phyloP scores from a whole-genome alignment of 2,797 vertebrate species.

The Neopelma chrysocephalum region DNA sequence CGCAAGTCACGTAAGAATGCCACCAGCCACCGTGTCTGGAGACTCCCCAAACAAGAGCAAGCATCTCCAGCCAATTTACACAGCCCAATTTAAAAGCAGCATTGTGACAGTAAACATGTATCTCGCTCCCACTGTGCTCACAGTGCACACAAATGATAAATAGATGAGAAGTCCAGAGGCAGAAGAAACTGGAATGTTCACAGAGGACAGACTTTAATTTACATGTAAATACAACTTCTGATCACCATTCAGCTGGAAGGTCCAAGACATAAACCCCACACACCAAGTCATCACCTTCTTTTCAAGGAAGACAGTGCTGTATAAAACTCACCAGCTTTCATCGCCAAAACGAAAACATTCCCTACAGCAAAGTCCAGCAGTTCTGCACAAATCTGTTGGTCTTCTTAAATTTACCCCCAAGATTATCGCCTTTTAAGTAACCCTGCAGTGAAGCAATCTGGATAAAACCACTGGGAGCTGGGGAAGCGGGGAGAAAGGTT shows the following conservation, averaged over 20 bases:
- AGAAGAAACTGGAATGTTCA: constrained; percentile 64
- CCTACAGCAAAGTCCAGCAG: not conserved
- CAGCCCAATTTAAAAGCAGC: constrained; percentile 37
- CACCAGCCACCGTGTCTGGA: constrained; percentile 4
- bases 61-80: constrained; percentile 15
- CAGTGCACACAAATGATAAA: constrained; percentile 78
- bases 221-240: constrained; percentile 78
- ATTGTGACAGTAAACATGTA: constrained; percentile 63
- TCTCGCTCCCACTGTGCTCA: constrained; percentile 76
- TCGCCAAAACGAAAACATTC: not conserved
- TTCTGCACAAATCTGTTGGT: not conserved
- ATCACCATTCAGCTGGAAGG: constrained; percentile 62
- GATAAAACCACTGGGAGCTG: not conserved
- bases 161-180: constrained; percentile 63
- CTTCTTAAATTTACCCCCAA: not conserved
- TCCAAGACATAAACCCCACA: constrained; percentile 10
- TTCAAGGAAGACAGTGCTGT: not conserved
- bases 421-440: not conserved
- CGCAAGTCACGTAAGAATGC: constrained; percentile 46
- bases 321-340: not conserved
- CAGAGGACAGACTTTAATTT: constrained; percentile 73
- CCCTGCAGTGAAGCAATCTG: not conserved
- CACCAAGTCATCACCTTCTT: not conserved
- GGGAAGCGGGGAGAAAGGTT: not conserved
- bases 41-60: not conserved